Conservation (phyloP, 2,888 invertebrate genomes). For the Euzetes globulus region DNA sequence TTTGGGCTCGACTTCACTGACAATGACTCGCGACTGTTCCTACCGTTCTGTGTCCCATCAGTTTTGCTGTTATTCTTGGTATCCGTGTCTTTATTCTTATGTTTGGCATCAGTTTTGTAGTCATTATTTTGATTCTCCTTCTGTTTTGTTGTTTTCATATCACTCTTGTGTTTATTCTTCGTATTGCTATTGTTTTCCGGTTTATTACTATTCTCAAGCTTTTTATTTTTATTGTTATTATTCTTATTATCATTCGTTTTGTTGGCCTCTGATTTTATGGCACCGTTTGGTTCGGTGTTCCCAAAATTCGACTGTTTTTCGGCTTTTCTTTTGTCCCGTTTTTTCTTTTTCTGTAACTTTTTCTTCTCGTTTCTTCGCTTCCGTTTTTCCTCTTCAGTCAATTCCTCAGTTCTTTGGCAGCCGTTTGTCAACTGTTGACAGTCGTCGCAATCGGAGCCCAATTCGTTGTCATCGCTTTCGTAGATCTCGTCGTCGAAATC, state of each 20-base stretch:
- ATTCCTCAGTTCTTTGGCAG: background rate
- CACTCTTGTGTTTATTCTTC: background rate
- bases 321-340: constrained; percentile 25
- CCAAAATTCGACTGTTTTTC: background rate
- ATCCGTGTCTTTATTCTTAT: background rate
- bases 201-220: background rate
- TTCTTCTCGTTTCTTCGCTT: constrained; percentile 39
- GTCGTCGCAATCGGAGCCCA: background rate
- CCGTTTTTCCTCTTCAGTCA: constrained; percentile 39
- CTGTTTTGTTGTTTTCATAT: background rate
- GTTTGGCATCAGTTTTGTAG: background rate
- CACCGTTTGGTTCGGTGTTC: background rate
- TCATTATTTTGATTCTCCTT: background rate
- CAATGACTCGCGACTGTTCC: background rate
- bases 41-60: too few relatives aligned
- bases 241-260: background rate
- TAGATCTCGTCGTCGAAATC: too few relatives aligned
- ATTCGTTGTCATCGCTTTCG: too few relatives aligned
- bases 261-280: background rate
- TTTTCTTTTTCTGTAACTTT: constrained; percentile 40
- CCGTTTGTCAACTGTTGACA: background rate
- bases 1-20: background rate
- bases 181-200: background rate
- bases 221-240: constrained; percentile 1
- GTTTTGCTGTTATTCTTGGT: too few relatives aligned